These are phyloP conservation scores for Dendrolimus pini DNA, from an alignment of 2,888 invertebrate species.

Conservation along the genomic window DNA sequence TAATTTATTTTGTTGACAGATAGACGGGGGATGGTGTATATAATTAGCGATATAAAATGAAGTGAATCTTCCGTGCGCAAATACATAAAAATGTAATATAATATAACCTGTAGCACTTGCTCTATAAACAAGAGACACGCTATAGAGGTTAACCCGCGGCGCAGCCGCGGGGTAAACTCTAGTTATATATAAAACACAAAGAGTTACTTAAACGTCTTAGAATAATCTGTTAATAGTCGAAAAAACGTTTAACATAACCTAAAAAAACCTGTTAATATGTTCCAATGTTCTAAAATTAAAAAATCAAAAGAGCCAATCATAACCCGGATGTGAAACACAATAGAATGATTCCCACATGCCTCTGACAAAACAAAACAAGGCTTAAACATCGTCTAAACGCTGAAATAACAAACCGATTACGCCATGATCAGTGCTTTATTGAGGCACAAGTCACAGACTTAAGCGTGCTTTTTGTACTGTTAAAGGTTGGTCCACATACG, in stretches of 20 bases:
- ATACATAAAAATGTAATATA: too few species aligned
- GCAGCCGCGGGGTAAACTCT: too few species aligned
- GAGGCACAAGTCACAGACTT: conserved; percentile 31
- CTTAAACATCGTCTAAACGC: conserved; percentile 67
- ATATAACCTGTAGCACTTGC: too few species aligned
- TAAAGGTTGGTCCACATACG: too few species aligned
- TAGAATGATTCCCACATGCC: conserved; percentile 75
- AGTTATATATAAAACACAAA: too few species aligned
- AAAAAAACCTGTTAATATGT: conserved; percentile 8
- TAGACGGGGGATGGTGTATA: too few species aligned
- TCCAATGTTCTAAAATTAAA: conserved; percentile 43
- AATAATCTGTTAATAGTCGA: neutral
- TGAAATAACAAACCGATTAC: conserved; percentile 74
- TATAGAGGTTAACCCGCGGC: too few species aligned
- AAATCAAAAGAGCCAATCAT: conserved; percentile 52
- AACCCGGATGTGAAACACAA: conserved; percentile 70
- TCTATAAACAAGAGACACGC: too few species aligned
- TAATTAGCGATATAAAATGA: too few species aligned
- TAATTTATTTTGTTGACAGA: too few species aligned
- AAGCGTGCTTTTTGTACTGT: conserved; percentile 1
- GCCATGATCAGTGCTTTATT: conserved; percentile 53
- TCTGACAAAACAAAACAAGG: conserved; percentile 68
- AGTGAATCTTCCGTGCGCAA: too few species aligned
- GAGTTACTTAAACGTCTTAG: too few species aligned
- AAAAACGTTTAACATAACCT: conserved; percentile 4